Evolutionary conservation across 1,140 invertebrate species (phyloP), one percentile per base, ranked within the genome.

Genomic region (Drosophila rufa): DNA sequence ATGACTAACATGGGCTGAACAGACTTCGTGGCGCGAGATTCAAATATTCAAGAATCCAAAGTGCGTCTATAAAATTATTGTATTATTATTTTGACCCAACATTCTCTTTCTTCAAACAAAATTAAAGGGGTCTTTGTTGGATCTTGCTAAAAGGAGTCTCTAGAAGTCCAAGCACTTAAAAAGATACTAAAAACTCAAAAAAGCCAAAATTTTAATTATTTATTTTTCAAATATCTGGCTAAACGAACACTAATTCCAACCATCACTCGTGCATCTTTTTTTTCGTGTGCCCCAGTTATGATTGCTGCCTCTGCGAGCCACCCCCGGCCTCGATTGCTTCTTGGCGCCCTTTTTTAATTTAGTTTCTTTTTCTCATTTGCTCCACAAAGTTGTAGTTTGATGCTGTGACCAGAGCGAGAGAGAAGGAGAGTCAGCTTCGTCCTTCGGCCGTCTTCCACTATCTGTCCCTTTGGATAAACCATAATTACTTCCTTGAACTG

Each of bases 401-500:
- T 67, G 59, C 50, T 74, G 42, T 74, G 50, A 51, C 66, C 56
- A 61, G 40, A 25, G 40, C 27, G n/a, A 55, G 33, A 5, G 11
- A 3, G 30, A 2, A 17, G n/a, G 15, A 30, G 45, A n/a, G 45
- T 5, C 56, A 4, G 9, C 43, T 22, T 38, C 53, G 55, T 43
- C 53, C 69, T 50, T 51, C 55, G 70, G 47, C 45, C 66, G 47
- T 51, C 68, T 73, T 73, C 22, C 70, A 74, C 64, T 86, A 82
- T 80, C 74, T 89, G 81, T 75, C 81, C 64, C 81, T 79, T 85
- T 85, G 86, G 81, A 91, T 85, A 90, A 90, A 90, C 81, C 81
- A 90, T 90, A 90, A 90, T 90, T 90, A 90, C 85, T 90, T 90
- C 85, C 85, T 90, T 90, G 79, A 89, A 90, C 70, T 75, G 85